Evolutionary conservation across 2,113 vertebrate species (phyloP).

Genomic region (Okapia johnstoni): DNA sequence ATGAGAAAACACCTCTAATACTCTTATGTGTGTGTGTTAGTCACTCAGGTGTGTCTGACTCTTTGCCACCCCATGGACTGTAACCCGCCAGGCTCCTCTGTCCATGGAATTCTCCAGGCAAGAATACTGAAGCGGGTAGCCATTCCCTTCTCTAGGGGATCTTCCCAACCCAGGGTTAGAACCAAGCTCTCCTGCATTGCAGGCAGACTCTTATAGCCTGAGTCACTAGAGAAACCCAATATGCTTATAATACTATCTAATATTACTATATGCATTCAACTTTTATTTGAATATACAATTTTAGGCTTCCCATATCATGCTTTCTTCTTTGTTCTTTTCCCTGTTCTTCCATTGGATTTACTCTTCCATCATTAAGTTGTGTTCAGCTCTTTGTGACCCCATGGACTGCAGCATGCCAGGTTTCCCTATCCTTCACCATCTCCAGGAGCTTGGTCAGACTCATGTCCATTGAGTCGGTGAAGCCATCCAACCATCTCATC

Average conservation of each 20-base stretch:
- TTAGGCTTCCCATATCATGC: neutral
- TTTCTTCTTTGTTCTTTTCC: neutral
- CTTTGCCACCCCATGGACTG: neutral
- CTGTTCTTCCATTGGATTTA: neutral
- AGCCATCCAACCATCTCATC: neutral
- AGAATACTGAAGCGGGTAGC: neutral
- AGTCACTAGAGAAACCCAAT: neutral
- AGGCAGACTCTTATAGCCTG: neutral
- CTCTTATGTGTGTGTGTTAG: neutral
- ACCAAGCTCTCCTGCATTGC: neutral
- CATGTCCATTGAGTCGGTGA: neutral
- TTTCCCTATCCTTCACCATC: neutral
- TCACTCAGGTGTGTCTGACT: neutral
- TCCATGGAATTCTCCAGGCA: neutral
- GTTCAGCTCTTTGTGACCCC: neutral
- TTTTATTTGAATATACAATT: neutral
- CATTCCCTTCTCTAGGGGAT: neutral
- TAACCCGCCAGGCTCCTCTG: neutral
- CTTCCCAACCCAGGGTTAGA: neutral
- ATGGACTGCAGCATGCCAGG: neutral
- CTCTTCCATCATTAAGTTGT: neutral
- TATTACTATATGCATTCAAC: neutral
- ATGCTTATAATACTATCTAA: neutral
- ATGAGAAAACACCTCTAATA: neutral
- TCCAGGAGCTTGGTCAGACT: neutral